Conservation (phyloP, 2,113 vertebrate species). For the Bubo scandiacus region DNA sequence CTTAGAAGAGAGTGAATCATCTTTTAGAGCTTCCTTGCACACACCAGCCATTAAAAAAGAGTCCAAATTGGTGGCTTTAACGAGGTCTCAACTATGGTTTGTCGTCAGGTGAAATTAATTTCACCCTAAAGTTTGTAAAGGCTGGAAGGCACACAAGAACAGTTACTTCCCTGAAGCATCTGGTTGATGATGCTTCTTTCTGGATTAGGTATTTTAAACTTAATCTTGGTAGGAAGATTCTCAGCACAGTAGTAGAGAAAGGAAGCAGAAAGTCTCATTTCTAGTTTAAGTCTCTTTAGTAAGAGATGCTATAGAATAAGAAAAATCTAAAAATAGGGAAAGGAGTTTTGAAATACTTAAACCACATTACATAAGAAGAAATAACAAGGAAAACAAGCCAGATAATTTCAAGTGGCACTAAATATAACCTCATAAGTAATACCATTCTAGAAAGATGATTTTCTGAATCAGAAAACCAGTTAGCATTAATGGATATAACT, state of each 20-base stretch:
- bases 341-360: conserved; percentile 34
- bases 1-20: background rate
- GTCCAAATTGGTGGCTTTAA: background rate
- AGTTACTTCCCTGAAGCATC: background rate
- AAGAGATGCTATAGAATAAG: background rate
- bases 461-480: conserved; percentile 41
- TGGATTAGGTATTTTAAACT: background rate
- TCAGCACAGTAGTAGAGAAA: background rate
- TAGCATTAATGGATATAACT: conserved; percentile 39
- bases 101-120: background rate
- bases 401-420: conserved; percentile 44
- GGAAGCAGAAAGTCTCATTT: background rate
- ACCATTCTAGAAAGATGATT: conserved; percentile 6
- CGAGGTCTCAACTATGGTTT: background rate
- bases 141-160: background rate
- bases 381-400: conserved; percentile 41
- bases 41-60: background rate
- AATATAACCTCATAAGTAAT: conserved; percentile 22
- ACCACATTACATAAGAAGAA: conserved; percentile 16
- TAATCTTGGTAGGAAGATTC: conserved; percentile 10
- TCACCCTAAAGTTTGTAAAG: background rate
- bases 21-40: background rate
- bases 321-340: conserved; percentile 36
- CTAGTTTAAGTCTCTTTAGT: background rate
- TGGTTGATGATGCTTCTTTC: background rate